phyloP scores from a whole-genome alignment of 2,888 invertebrate species.

The Leptopilina drosophilae region DNA sequence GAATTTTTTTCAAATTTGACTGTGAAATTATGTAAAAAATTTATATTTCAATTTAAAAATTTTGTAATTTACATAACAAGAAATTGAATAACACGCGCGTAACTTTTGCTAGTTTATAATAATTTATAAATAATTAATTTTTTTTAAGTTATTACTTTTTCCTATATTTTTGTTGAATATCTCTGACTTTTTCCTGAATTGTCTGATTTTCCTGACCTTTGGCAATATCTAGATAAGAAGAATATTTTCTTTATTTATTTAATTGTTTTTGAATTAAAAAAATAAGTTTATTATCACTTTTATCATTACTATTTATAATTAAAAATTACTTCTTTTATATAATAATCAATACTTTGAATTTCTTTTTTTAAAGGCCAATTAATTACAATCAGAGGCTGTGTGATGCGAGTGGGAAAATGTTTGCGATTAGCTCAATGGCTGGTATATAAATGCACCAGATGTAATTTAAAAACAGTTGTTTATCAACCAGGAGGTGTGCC shows the following conservation, averaged over 20 bases:
- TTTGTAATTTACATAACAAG: too few relatives aligned
- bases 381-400: conserved; percentile 89
- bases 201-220: too few relatives aligned
- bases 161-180: too few relatives aligned
- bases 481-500: conserved; percentile 81
- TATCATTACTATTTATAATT: conserved; percentile 11
- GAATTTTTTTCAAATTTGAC: too few relatives aligned
- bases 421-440: conserved; percentile 86
- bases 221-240: too few relatives aligned
- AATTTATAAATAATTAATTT: too few relatives aligned
- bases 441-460: conserved; percentile 87
- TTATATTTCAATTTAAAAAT: too few relatives aligned
- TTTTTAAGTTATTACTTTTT: too few relatives aligned
- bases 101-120: too few relatives aligned
- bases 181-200: too few relatives aligned
- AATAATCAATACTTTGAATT: not conserved
- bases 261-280: not conserved
- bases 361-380: conserved; percentile 81
- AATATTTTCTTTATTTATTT: not conserved
- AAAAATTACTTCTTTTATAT: not conserved
- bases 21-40: too few relatives aligned
- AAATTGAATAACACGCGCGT: too few relatives aligned
- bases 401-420: conserved; percentile 87
- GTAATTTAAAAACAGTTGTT: conserved; percentile 77
- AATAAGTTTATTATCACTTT: not conserved